These are phyloP conservation scores for Lichenostomus cassidix DNA, from an alignment of 2,113 vertebrate species.

Conservation along the genomic window DNA sequence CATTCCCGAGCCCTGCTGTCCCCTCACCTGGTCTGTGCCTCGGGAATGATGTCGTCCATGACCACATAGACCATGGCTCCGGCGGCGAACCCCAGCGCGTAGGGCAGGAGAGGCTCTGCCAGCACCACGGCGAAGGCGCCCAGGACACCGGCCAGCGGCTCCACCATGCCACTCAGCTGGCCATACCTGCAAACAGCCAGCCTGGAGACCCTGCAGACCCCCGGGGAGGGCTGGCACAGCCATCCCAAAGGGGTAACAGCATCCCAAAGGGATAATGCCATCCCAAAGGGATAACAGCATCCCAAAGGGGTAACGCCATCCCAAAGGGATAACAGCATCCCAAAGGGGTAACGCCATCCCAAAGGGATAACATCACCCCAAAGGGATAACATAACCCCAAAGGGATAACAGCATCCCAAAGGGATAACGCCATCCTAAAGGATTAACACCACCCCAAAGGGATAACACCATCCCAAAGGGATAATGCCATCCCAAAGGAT, in stretches of 20 bases:
- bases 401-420: no score
- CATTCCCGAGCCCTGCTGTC: neutral
- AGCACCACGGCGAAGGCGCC: constrained; percentile 85
- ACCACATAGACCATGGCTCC: constrained; percentile 98
- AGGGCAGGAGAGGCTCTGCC: constrained; percentile 90
- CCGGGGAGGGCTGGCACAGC: neutral
- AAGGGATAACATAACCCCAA: no score
- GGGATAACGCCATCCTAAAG: no score
- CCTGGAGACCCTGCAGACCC: no score
- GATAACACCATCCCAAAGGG: no score
- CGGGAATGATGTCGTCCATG: constrained; percentile 94
- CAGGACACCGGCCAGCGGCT: constrained; percentile 84
- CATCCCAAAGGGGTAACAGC: neutral
- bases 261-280: accelerated
- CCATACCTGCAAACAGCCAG: constrained; percentile 81
- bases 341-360: no score
- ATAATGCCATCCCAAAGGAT: no score
- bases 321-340: no score
- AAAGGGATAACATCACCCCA: no score
- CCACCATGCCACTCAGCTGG: constrained; percentile 97
- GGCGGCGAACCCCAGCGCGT: constrained; percentile 90
- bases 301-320: no score
- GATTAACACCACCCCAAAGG: no score
- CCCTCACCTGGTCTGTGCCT: constrained; percentile 91
- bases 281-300: no score